phyloP scores from a whole-genome alignment of 2,888 invertebrate species.

The Deilephila elpenor region DNA sequence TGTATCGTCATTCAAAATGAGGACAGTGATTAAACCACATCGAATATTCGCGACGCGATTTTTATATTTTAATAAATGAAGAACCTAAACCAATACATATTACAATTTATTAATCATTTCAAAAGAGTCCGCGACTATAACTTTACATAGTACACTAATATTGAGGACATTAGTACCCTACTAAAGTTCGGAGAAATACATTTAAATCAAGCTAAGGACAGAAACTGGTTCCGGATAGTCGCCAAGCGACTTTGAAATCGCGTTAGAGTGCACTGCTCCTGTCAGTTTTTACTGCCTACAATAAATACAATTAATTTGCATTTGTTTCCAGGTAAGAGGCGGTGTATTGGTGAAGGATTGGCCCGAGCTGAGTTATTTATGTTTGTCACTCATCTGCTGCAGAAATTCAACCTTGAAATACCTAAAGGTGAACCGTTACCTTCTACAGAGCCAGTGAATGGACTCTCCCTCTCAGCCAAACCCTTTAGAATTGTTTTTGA shows the following conservation, averaged over 20 bases:
- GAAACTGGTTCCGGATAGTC: slow-evolving; percentile 8
- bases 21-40: no score
- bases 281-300: neutral
- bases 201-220: neutral
- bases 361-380: slow-evolving; percentile 90
- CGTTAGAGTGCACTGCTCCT: neutral
- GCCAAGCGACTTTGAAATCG: neutral
- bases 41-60: no score
- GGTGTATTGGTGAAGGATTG: slow-evolving; percentile 92
- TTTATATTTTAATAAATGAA: no score
- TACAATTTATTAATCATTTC: no score
- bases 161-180: no score
- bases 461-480: slow-evolving; percentile 83
- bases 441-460: slow-evolving; percentile 78
- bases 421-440: slow-evolving; percentile 72
- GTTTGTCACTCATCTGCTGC: slow-evolving; percentile 89
- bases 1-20: no score
- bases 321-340: slow-evolving; percentile 86
- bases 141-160: no score
- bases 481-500: slow-evolving; percentile 78
- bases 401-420: slow-evolving; percentile 84
- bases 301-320: neutral
- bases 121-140: no score
- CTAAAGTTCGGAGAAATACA: no score
- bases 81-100: no score